phyloP scores from a whole-genome alignment of 1,140 invertebrate genomes.

The Trichomalopsis sarcophagae region DNA sequence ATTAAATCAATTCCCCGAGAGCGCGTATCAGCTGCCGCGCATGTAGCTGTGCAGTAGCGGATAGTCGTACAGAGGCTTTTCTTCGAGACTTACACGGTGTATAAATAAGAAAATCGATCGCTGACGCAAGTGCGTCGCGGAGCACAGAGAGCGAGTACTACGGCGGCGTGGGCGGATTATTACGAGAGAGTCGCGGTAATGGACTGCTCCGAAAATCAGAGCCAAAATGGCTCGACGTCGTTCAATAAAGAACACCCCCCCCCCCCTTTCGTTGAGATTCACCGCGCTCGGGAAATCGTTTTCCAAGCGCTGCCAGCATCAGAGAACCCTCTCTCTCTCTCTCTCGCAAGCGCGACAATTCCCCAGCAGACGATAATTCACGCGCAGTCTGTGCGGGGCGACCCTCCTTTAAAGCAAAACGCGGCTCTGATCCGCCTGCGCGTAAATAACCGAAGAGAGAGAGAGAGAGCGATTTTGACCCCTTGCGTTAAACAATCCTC shows the following conservation, averaged over 20 bases:
- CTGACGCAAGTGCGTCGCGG: not conserved
- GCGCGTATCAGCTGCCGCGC: not conserved
- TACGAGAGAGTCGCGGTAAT: not conserved
- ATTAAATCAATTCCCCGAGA: not conserved
- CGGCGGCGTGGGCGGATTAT: too few relatives aligned
- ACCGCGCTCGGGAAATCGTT: not conserved
- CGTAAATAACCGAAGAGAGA: not conserved
- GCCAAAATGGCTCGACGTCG: not conserved
- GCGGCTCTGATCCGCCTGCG: not conserved
- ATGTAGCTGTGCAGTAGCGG: not conserved
- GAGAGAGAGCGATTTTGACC: not conserved
- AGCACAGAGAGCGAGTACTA: not conserved
- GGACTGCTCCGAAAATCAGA: not conserved
- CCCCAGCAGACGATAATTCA: not conserved
- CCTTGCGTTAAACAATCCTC: not conserved
- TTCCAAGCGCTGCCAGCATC: not conserved
- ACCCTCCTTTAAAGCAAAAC: conserved; percentile 4
- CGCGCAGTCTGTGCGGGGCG: not conserved
- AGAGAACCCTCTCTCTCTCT: not conserved
- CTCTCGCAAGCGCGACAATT: not conserved
- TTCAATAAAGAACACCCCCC: too few relatives aligned
- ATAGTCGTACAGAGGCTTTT: not conserved
- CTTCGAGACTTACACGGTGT: not conserved
- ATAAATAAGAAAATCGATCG: conserved; percentile 27
- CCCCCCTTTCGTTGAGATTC: not conserved